Base-by-base conservation (phyloP, 2,113 vertebrate genomes). In the Coregonus clupeaformis region DNA sequence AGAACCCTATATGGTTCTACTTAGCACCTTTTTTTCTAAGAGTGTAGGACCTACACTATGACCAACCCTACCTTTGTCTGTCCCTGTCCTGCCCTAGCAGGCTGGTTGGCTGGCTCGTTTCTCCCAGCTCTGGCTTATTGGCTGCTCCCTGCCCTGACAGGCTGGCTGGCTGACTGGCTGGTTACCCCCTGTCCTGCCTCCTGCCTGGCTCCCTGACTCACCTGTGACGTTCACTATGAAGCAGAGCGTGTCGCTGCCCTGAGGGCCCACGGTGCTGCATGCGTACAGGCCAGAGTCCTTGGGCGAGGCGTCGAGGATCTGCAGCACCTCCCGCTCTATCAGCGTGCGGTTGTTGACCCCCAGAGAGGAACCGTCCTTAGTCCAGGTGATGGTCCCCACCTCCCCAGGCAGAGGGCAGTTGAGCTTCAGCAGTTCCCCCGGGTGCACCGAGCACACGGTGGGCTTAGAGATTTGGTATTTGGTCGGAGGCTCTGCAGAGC, bases 221-320 rank as follows among this genome's bases (percentile, higher is more conserved):
- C 97, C 97, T 98, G 97, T 98, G 87, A 99, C 94, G 93, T 99
- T 99, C 84, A 98, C 95, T 94, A 98, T 94, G 96, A 98, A 98
- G 95, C 96, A 97, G 89, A 95, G 92, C 25, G 94, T 94, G 79
- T 96, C 94, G 92, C 94, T 94, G 94, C 94, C 93, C 92, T 91
- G 85, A 67, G 88, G 90, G 88, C 93, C 95, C 92, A 93, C 87
- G n/a, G 94, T 92, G 81, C 94, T 94, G 93, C 97, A 99, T 90
- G 95, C 94, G 90, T 98, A 98, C 90, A 98, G 95, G 94, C 97
- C 98, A 80, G 97, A 98, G 91, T 99, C 98, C 92, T 94, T 95
- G 90, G 95, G 86, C 68, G 94, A 92, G 91, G 96, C 93, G 81
- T 97, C 96, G 91, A 95, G 95, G 92, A 99, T 96, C 91, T 97